These are phyloP conservation scores for Pantherophis guttatus DNA, from an alignment of 2,113 vertebrate genomes.

Conservation along the genomic window DNA sequence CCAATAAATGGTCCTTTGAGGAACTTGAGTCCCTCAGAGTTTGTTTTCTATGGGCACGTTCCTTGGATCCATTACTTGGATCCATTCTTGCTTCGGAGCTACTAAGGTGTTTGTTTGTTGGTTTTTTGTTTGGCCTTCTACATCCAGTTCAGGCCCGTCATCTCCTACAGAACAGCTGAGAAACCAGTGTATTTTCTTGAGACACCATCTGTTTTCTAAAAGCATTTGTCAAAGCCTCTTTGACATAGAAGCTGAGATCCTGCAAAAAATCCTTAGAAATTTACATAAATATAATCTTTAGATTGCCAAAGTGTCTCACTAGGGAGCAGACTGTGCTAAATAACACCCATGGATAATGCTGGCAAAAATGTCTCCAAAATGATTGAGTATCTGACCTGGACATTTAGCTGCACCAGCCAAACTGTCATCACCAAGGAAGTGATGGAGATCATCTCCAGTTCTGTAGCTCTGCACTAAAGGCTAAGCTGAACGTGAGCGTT, in stretches of 20 bases:
- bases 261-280: not conserved
- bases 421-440: not conserved
- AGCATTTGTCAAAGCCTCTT: not conserved
- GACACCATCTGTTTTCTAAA: not conserved
- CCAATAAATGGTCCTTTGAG: no score
- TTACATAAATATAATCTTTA: not conserved
- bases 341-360: not conserved
- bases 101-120: not conserved
- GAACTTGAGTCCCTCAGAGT: no score
- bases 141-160: not conserved
- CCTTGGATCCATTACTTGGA: no score
- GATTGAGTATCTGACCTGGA: not conserved
- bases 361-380: not conserved
- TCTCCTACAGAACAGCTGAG: not conserved
- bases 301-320: not conserved
- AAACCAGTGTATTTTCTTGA: not conserved
- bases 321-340: not conserved
- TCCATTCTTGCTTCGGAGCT: not conserved
- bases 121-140: not conserved
- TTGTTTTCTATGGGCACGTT: no score
- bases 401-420: not conserved
- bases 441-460: not conserved
- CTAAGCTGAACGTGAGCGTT: not conserved
- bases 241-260: not conserved
- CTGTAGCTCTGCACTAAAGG: not conserved